phyloP scores from a whole-genome alignment of 2,888 invertebrate species.

The Aporophyla nigra region DNA sequence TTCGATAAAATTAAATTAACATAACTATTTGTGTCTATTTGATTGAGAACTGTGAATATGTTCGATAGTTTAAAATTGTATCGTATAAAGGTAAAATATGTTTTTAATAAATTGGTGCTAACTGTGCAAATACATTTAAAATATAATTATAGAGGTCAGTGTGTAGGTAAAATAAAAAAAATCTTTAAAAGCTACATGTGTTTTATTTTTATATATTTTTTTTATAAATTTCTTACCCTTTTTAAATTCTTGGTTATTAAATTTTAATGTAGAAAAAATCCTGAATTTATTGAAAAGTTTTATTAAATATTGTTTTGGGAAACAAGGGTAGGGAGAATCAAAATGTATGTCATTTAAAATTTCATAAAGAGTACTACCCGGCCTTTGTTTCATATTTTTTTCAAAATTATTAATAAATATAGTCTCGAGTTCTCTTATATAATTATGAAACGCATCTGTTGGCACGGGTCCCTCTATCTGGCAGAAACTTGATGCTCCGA shows the following conservation, averaged over 20 bases:
- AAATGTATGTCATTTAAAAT: constrained; percentile 14
- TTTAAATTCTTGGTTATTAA: constrained; percentile 6
- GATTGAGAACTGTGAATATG: constrained; percentile 19
- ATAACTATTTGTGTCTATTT: constrained; percentile 29
- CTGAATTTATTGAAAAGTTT: constrained; percentile 2
- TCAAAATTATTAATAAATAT: constrained; percentile 5
- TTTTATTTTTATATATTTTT: background rate
- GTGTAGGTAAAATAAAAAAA: background rate
- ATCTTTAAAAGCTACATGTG: background rate
- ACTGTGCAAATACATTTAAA: too few species aligned
- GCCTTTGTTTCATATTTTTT: constrained; percentile 12
- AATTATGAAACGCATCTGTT: constrained; percentile 4
- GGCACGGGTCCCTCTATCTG: too few species aligned
- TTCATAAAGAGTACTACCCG: constrained; percentile 2
- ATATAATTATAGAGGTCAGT: background rate
- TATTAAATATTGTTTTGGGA: constrained; percentile 7
- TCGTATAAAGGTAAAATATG: background rate
- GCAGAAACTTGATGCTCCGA: too few species aligned
- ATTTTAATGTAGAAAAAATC: constrained; percentile 5
- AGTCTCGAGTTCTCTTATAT: constrained; percentile 9
- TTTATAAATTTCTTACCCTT: constrained; percentile 1
- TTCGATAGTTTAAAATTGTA: background rate
- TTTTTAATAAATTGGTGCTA: too few species aligned
- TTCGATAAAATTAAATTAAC: constrained; percentile 27
- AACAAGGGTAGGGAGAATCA: constrained; percentile 10